These are phyloP conservation scores for Corydoras sp. DNA, from an alignment of 2,113 vertebrate species.

Conservation along the genomic window DNA sequence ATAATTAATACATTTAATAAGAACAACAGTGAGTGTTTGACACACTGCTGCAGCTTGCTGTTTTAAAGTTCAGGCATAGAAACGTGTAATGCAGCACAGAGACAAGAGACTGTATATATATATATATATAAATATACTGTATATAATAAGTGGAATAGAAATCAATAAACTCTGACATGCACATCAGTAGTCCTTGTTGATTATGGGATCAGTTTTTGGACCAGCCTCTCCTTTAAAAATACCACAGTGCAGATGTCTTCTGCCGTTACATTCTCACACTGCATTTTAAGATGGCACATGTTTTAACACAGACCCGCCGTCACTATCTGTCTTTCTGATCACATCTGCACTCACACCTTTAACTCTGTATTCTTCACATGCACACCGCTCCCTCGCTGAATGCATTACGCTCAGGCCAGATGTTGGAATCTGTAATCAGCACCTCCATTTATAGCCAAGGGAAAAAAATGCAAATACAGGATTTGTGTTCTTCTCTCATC, in stretches of 20 bases:
- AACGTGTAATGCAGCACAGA: no score
- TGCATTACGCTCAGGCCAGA: neutral
- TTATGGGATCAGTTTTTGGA: no score
- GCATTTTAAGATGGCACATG: slow-evolving; percentile 1
- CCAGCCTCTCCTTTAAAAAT: no score
- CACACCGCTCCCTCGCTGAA: neutral
- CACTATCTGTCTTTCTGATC: neutral
- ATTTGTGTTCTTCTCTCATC: slow-evolving; percentile 9
- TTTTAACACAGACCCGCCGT: neutral
- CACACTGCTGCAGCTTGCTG: no score
- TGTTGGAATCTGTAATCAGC: neutral
- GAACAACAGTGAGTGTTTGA: no score
- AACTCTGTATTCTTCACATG: neutral
- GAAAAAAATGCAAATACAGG: slow-evolving; percentile 12
- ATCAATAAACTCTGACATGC: no score
- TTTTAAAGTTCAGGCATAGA: no score
- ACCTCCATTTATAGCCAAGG: neutral
- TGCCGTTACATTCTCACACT: neutral
- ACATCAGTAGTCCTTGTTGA: no score
- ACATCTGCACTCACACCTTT: neutral
- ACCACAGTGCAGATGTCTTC: neutral
- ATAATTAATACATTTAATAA: no score
- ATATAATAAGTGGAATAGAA: no score
- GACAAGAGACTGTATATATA: no score
- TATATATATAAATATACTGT: no score